Percentiles rank a stretch among this genome's conserved stretches.
Conservation (phyloP, 1,140 invertebrate species). For the Heterodera schachtii region DNA sequence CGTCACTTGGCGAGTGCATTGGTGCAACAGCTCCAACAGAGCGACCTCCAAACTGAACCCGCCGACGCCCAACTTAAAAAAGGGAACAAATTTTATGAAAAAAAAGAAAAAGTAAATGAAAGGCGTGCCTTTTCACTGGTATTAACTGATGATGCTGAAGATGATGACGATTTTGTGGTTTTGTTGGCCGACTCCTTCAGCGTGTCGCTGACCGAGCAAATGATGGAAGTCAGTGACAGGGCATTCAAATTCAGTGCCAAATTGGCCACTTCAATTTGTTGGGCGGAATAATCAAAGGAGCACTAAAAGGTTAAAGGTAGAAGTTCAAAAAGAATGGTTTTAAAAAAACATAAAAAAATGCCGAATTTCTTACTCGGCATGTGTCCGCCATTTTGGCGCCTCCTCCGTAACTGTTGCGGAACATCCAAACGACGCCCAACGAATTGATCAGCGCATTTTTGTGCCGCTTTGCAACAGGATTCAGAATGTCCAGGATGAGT, state of each 20-base stretch:
- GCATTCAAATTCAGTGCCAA: constrained; percentile 72
- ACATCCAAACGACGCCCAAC: constrained; percentile 83
- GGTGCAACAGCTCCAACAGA: constrained; percentile 73
- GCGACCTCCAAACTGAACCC: constrained; percentile 70
- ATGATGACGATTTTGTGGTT: constrained; percentile 34
- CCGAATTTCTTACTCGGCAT: constrained; percentile 22
- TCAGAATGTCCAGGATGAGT: constrained; percentile 81
- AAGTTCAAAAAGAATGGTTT: too few relatives aligned
- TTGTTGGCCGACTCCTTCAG: constrained; percentile 76
- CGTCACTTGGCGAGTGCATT: constrained; percentile 75
- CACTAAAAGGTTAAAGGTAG: constrained; percentile 40
- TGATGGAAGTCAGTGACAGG: constrained; percentile 81
- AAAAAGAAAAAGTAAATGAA: background rate
- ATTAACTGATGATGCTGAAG: background rate
- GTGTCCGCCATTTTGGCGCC: constrained; percentile 35
- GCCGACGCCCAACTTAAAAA: constrained; percentile 55
- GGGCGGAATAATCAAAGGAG: constrained; percentile 51
- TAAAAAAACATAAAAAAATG: constrained; percentile 14
- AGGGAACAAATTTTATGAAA: constrained; percentile 66
- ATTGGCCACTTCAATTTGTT: constrained; percentile 57
- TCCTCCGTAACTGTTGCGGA: constrained; percentile 26
- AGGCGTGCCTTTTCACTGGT: background rate
- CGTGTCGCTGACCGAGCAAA: constrained; percentile 83
- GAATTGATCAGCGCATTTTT: constrained; percentile 80
- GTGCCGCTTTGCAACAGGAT: constrained; percentile 83